Conservation (phyloP, 2,797 vertebrate species). For the Platalea minor region DNA sequence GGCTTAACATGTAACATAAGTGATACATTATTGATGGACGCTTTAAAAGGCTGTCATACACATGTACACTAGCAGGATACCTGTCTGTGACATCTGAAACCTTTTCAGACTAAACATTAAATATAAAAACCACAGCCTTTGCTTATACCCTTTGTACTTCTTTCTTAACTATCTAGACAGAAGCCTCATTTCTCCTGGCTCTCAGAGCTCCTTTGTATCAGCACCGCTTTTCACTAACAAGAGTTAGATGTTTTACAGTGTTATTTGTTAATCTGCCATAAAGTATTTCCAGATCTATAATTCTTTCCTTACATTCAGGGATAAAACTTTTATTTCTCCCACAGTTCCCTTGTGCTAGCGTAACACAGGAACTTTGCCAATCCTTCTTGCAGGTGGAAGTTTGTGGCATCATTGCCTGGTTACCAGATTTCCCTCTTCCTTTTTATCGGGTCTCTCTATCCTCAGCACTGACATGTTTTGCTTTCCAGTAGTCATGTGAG, state of each 20-base stretch:
- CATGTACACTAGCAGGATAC: background rate
- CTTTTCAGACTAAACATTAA: background rate
- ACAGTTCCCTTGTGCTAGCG: background rate
- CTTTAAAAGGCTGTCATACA: background rate
- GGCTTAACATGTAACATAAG: background rate
- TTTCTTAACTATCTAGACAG: background rate
- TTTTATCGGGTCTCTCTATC: background rate
- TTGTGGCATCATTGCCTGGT: background rate
- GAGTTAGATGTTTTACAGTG: background rate
- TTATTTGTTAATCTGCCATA: background rate
- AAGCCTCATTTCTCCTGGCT: background rate
- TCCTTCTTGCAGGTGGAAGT: background rate
- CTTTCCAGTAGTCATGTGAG: background rate
- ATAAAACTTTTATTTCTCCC: background rate
- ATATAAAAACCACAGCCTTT: background rate
- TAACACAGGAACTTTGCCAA: background rate
- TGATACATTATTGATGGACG: constrained; percentile 1
- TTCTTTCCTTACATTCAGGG: background rate
- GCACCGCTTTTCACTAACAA: background rate
- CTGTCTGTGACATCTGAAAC: background rate
- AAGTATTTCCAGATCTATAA: background rate
- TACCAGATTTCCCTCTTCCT: background rate
- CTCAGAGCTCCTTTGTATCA: background rate
- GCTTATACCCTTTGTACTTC: background rate
- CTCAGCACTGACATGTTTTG: constrained; percentile 1